Conservation (phyloP, 2,888 invertebrate species). For the Erebia palarica region DNA sequence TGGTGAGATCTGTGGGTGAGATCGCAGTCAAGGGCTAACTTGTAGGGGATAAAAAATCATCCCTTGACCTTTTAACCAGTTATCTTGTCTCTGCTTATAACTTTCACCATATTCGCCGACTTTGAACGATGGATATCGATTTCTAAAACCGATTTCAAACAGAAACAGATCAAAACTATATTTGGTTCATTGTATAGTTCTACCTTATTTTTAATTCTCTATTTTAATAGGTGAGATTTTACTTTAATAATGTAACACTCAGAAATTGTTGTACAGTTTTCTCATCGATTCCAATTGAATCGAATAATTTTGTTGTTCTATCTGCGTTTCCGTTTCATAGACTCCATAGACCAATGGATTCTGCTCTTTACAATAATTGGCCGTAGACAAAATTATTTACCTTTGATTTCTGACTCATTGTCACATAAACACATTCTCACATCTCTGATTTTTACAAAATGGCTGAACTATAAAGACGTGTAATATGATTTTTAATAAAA, state of each 20-base stretch:
- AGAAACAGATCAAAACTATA: too few relatives aligned
- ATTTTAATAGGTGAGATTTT: too few relatives aligned
- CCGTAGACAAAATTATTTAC: too few relatives aligned
- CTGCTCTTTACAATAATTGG: conserved; percentile 57
- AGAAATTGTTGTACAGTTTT: not conserved
- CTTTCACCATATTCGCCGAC: not conserved
- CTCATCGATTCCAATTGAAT: not conserved
- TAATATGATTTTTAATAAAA: conserved; percentile 66
- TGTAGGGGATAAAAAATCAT: too few relatives aligned
- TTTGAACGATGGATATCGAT: not conserved
- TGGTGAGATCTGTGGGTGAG: too few relatives aligned
- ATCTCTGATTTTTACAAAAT: conserved; percentile 66
- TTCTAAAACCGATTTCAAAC: not conserved
- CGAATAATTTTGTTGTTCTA: not conserved
- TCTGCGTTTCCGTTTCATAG: conserved; percentile 8
- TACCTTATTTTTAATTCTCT: too few relatives aligned
- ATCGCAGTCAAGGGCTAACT: too few relatives aligned
- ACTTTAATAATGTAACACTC: too few relatives aligned
- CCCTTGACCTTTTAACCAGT: not conserved
- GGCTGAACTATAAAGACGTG: conserved; percentile 80
- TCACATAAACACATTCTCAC: too few relatives aligned
- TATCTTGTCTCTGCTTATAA: too few relatives aligned
- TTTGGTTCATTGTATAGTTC: too few relatives aligned
- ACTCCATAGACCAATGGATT: not conserved
- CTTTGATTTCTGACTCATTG: too few relatives aligned